phyloP scores from a whole-genome alignment of 2,888 invertebrate species.

The Molanna angustata region DNA sequence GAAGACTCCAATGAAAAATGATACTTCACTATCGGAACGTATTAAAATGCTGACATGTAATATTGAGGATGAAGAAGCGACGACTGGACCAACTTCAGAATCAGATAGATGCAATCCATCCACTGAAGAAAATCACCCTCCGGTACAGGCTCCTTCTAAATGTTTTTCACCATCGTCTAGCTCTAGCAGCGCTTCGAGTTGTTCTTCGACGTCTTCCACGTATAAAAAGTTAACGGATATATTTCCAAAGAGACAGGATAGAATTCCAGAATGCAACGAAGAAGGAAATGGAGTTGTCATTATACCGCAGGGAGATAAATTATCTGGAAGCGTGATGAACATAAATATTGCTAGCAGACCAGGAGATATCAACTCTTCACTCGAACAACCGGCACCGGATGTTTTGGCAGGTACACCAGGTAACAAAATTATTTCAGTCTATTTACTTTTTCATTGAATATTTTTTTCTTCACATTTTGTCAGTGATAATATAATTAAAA shows the following conservation, averaged over 20 bases:
- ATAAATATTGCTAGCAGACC: slow-evolving; percentile 66
- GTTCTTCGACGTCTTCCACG: slow-evolving; percentile 63
- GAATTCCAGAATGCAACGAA: slow-evolving; percentile 46
- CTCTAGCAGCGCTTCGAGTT: slow-evolving; percentile 55
- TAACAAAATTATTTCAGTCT: too few species aligned
- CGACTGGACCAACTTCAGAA: slow-evolving; percentile 39
- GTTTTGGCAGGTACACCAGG: slow-evolving; percentile 75
- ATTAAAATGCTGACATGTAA: slow-evolving; percentile 84
- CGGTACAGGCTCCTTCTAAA: slow-evolving; percentile 52
- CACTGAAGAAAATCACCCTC: slow-evolving; percentile 57
- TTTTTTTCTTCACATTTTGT: too few species aligned
- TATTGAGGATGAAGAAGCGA: slow-evolving; percentile 65
- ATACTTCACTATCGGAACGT: slow-evolving; percentile 80
- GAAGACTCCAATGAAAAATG: slow-evolving; percentile 58
- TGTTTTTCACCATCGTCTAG: slow-evolving; percentile 59
- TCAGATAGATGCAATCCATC: slow-evolving; percentile 62
- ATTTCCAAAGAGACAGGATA: slow-evolving; percentile 44
- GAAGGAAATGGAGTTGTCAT: slow-evolving; percentile 41
- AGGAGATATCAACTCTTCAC: slow-evolving; percentile 57
- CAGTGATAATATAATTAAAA: too few species aligned
- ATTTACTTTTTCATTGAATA: too few species aligned
- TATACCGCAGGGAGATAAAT: slow-evolving; percentile 42
- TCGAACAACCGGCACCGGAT: slow-evolving; percentile 69
- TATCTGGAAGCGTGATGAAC: slow-evolving; percentile 62
- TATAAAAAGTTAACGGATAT: slow-evolving; percentile 53